Percentiles rank a stretch among this genome's conserved stretches.
Conservation (phyloP, 2,113 vertebrate genomes). For the Onychorhynchus coronatus region DNA sequence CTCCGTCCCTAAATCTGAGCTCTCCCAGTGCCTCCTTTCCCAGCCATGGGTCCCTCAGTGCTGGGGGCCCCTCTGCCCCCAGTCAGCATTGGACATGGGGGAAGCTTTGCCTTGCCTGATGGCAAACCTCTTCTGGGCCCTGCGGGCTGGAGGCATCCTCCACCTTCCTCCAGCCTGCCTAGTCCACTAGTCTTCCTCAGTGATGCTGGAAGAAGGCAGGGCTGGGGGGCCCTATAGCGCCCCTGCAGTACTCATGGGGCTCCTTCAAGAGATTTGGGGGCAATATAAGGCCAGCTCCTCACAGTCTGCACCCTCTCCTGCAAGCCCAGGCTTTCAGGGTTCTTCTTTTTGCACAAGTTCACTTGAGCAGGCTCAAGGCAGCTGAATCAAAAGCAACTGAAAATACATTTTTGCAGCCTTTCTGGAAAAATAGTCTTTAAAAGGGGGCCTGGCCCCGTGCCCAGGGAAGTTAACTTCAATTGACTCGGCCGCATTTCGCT, state of each 20-base stretch:
- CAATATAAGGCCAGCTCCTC: not conserved
- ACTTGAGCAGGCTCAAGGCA: not conserved
- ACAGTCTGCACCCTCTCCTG: not conserved
- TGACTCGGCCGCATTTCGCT: not conserved
- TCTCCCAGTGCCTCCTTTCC: not conserved
- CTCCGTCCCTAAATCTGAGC: not conserved
- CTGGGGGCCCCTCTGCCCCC: not conserved
- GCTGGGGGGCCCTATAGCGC: not conserved
- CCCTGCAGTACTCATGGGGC: not conserved
- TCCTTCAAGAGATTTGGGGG: not conserved
- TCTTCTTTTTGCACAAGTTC: not conserved
- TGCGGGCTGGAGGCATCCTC: not conserved
- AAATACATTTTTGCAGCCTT: constrained; percentile 5
- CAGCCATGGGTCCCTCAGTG: not conserved
- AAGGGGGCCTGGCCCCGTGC: not conserved
- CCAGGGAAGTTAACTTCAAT: constrained; percentile 42
- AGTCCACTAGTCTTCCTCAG: not conserved
- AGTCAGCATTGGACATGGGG: fast-evolving
- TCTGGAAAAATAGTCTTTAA: constrained; percentile 21
- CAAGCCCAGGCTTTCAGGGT: not conserved
- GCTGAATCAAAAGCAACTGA: not conserved
- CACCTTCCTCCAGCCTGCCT: not conserved
- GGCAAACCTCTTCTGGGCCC: not conserved
- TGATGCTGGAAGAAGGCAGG: not conserved
- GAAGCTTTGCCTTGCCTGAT: not conserved